Evolutionary conservation across 2,113 vertebrate genomes (phyloP).

Genomic region (Pogona vitticeps): DNA sequence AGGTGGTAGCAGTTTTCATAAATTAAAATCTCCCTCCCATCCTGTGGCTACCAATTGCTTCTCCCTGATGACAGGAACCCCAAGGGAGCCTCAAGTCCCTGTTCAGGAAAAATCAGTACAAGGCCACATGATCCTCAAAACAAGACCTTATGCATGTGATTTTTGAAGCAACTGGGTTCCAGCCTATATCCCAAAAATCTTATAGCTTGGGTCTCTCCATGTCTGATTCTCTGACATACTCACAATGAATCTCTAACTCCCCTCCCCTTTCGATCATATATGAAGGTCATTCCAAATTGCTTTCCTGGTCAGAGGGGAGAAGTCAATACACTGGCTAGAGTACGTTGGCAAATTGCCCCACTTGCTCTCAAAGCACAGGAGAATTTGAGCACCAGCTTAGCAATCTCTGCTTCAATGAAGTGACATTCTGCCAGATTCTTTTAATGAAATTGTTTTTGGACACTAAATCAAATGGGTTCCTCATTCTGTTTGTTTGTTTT

Average conservation of each 20-base stretch:
- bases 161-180: not conserved
- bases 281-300: conserved; percentile 5
- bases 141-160: no score
- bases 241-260: not conserved
- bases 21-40: no score
- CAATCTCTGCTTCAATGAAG: conserved; percentile 5
- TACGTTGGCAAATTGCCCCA: conserved; percentile 3
- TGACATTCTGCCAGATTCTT: conserved; percentile 18
- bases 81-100: no score
- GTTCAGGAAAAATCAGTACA: no score
- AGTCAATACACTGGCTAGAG: not conserved
- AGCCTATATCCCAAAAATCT: not conserved
- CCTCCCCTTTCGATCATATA: not conserved
- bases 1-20: no score
- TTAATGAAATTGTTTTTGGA: conserved; percentile 39
- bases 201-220: not conserved
- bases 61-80: no score
- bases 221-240: not conserved
- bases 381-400: not conserved
- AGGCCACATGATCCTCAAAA: no score
- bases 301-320: conserved; percentile 21
- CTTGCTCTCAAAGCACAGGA: not conserved
- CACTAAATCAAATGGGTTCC: conserved; percentile 17
- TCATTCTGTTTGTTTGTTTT: not conserved
- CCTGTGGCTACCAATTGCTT: no score